Percentiles rank a stretch among this genome's conserved stretches.
Evolutionary conservation across 2,113 vertebrate species (phyloP).

Genomic region (Engraulis encrasicolus): DNA sequence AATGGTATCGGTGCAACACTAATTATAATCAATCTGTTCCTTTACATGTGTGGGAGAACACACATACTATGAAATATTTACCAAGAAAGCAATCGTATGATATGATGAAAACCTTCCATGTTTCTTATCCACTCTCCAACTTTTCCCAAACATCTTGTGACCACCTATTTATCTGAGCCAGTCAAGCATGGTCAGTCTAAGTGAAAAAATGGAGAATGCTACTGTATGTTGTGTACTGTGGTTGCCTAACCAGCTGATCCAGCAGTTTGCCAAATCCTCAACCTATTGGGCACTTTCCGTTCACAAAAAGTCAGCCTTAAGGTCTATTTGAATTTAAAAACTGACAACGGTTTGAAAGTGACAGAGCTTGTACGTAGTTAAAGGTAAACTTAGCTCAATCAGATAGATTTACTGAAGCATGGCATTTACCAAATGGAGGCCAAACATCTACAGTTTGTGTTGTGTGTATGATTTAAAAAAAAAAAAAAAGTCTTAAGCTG

Average conservation of each 20-base stretch:
- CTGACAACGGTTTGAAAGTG: background rate
- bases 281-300: background rate
- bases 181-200: background rate
- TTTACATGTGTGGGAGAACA: too few relatives aligned
- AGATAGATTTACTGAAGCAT: constrained; percentile 4
- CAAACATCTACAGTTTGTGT: background rate
- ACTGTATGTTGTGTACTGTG: background rate
- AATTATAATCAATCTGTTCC: too few relatives aligned
- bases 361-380: background rate
- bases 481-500: background rate
- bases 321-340: background rate
- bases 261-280: constrained; percentile 17
- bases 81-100: background rate
- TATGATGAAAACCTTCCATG: background rate
- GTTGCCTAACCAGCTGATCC: background rate
- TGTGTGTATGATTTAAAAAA: background rate
- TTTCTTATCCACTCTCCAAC: too few relatives aligned
- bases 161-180: background rate
- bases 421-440: background rate
- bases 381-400: background rate
- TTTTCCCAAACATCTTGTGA: too few relatives aligned
- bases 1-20: too few relatives aligned
- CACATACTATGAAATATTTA: too few relatives aligned
- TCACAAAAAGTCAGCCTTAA: background rate
- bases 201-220: background rate